These are phyloP conservation scores for Drosophila malerkotliana DNA, from an alignment of 1,140 invertebrate genomes.

Conservation along the genomic window DNA sequence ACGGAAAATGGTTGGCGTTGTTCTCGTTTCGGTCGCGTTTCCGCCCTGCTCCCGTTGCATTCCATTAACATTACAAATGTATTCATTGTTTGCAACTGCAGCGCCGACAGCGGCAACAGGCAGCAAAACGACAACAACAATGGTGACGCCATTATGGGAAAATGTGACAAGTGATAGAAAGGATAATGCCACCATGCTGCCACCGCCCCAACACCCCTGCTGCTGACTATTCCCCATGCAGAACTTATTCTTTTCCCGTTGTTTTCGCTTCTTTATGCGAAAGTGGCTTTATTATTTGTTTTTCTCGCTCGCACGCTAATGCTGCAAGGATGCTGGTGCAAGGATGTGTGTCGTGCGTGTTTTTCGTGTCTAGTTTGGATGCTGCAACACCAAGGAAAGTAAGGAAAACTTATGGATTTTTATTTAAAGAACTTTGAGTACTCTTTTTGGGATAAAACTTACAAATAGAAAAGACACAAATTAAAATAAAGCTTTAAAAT, in stretches of 20 bases:
- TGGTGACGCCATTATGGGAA: slow-evolving; percentile 69
- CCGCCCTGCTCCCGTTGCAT: slow-evolving; percentile 58
- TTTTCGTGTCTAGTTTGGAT: slow-evolving; percentile 22
- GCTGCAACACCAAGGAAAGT: slow-evolving; percentile 8
- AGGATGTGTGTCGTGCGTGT: slow-evolving; percentile 1
- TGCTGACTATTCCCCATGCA: slow-evolving; percentile 27
- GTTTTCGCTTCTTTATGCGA: slow-evolving; percentile 51
- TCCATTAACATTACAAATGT: slow-evolving; percentile 81
- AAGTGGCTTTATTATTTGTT: slow-evolving; percentile 80
- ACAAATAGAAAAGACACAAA: no score
- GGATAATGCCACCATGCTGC: slow-evolving; percentile 57
- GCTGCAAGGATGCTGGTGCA: slow-evolving; percentile 20
- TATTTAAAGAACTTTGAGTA: background rate
- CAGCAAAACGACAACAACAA: slow-evolving; percentile 30
- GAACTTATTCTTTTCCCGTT: slow-evolving; percentile 41
- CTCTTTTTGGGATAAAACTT: background rate
- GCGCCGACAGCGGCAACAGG: slow-evolving; percentile 34
- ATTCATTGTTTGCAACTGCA: slow-evolving; percentile 71
- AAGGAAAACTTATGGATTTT: background rate
- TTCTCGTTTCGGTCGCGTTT: slow-evolving; percentile 28
- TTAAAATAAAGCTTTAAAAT: background rate
- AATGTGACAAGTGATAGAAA: slow-evolving; percentile 78
- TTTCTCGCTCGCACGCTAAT: slow-evolving; percentile 62
- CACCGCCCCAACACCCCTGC: background rate
- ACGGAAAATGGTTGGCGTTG: slow-evolving; percentile 57